Evolutionary conservation across 2,113 vertebrate genomes (phyloP).

Genomic region (Tupaia chinensis): DNA sequence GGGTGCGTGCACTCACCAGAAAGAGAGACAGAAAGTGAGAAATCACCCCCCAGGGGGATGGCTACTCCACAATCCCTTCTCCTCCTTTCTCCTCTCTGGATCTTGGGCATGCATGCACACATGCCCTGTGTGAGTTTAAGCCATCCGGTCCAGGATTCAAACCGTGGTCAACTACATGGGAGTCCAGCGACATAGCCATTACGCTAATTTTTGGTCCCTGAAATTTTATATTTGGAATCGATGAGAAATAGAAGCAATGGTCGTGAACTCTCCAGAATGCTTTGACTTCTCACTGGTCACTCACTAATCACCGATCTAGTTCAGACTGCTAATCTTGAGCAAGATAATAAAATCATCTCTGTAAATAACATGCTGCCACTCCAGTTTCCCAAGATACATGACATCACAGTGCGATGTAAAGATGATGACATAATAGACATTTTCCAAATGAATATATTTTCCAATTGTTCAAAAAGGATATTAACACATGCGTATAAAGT

Average conservation of each 20-base stretch:
- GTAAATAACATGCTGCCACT: background rate
- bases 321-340: background rate
- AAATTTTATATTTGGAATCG: background rate
- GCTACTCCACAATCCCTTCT: no score
- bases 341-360: background rate
- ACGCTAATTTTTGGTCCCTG: no score
- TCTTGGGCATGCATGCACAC: no score
- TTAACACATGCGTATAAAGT: background rate
- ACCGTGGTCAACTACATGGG: no score
- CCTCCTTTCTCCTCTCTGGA: no score
- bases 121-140: no score
- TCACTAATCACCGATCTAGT: background rate
- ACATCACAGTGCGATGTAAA: background rate
- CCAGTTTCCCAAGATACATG: background rate
- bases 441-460: background rate
- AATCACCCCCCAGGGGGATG: no score
- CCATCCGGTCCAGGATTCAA: no score
- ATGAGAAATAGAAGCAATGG: background rate
- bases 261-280: background rate
- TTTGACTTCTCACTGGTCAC: background rate
- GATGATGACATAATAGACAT: background rate
- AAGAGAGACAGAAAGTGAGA: no score
- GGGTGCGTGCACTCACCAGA: no score
- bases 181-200: no score
- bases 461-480: background rate